Evolutionary conservation across 2,113 vertebrate genomes (phyloP), one percentile per base, ranked within the genome.

Genomic region (Ochotona curzoniae): DNA sequence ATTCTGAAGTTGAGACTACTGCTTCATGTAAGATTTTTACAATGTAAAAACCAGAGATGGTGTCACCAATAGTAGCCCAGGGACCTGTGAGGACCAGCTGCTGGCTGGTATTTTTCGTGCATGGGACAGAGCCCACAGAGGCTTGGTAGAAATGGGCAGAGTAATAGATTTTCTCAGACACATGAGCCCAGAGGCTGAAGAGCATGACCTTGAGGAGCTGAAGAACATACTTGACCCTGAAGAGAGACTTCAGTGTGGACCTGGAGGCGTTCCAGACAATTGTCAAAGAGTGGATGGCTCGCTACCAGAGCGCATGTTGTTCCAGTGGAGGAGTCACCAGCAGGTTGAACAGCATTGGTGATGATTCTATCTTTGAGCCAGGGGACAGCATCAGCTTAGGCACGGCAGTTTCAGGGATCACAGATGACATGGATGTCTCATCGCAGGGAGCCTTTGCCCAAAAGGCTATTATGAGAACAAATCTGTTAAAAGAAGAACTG

Each of bases 141-240:
- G 99, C 81, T 99, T 98, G 97, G 99, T 99, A 67, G 98, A 97
- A 1, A 98, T 99, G 94, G 99, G 98, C n/a, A 98, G 98, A 79
- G 98, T 99, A 32, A 98, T 99, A 76, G 98, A 99, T 94, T 99
- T 98, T 81, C 92, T 99, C 91, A 98, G 98, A 11, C 98, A 98
- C 0, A 98, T 98, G 13, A 98, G 98, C 51, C 98, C 98, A 14
- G 98, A 96, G 47, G 98, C 97, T 0, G 99, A 98, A 88, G 99
- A 99, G 71, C 98, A 98, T 0, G 98, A 98, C 17, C 98, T 99
- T 5, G 98, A 99, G 69, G 98, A 99, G 28, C 97, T 99, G 7
- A 99, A 98, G 90, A 98, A 98, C 95, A 98, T 99, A 98, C 98
- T 99, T 44, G 99, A 99, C 88, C 99, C 99, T 0, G 98, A 99